These are phyloP conservation scores for Falco rusticolus DNA, from an alignment of 2,797 vertebrate genomes.

Conservation along the genomic window DNA sequence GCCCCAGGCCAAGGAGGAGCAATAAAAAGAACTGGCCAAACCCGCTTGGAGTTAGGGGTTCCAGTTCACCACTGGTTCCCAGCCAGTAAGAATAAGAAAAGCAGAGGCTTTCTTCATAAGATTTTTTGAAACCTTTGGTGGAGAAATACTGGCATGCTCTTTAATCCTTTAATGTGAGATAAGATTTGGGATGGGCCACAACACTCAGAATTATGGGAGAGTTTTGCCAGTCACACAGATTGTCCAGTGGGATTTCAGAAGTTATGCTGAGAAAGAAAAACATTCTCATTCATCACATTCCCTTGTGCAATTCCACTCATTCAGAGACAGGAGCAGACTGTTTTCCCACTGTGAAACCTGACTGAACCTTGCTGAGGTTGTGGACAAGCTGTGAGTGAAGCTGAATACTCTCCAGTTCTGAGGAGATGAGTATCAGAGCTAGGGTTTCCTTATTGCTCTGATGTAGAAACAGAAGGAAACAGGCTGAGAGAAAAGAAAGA, in stretches of 20 bases:
- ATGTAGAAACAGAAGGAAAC: not conserved
- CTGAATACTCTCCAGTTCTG: not conserved
- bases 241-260: not conserved
- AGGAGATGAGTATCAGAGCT: not conserved
- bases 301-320: not conserved
- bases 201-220: not conserved
- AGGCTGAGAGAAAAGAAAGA: not conserved
- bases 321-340: not conserved
- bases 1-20: not conserved
- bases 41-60: rapidly evolving
- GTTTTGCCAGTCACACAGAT: not conserved
- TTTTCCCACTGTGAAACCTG: not conserved
- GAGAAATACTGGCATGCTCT: not conserved
- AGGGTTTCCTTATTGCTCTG: not conserved
- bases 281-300: not conserved
- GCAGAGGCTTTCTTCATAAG: not conserved
- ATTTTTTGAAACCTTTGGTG: not conserved
- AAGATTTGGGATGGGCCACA: not conserved
- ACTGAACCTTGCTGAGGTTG: not conserved
- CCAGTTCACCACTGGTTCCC: not conserved
- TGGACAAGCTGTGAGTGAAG: not conserved
- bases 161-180: not conserved
- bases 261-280: not conserved
- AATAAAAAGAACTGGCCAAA: not conserved
- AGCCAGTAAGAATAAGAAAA: not conserved